Evolutionary conservation across 1,140 invertebrate genomes (phyloP).

Genomic region (Drosophila pseudoobscura): DNA sequence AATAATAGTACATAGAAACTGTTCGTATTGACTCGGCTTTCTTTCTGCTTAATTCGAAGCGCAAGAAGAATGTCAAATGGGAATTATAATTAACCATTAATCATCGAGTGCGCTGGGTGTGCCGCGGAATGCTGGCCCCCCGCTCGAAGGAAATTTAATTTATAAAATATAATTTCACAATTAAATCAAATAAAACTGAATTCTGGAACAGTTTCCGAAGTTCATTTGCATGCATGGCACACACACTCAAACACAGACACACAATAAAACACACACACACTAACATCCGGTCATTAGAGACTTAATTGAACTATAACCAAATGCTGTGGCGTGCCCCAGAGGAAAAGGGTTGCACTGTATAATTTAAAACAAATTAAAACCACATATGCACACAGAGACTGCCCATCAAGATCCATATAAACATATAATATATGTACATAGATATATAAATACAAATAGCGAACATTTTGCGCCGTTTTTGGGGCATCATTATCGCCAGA

Average conservation of each 20-base stretch:
- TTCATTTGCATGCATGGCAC: conserved; percentile 66
- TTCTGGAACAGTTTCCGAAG: conserved; percentile 15
- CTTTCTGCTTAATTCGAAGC: conserved; percentile 23
- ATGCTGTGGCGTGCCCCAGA: conserved; percentile 1
- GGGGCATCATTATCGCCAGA: conserved; percentile 30
- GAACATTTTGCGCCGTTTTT: conserved; percentile 49
- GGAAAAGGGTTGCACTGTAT: conserved; percentile 65
- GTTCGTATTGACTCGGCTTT: conserved; percentile 36
- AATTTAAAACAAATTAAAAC: conserved; percentile 79
- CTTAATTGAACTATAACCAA: conserved; percentile 78
- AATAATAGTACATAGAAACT: conserved; percentile 46
- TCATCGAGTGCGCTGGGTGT: conserved; percentile 17
- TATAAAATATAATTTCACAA: conserved; percentile 32
- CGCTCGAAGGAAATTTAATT: conserved; percentile 26
- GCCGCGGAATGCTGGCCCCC: conserved; percentile 11
- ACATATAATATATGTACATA: conserved; percentile 22
- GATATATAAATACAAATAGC: conserved; percentile 1
- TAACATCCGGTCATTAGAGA: conserved; percentile 67
- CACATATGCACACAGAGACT: conserved; percentile 32
- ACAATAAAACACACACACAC: conserved; percentile 1
- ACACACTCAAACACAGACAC: conserved; percentile 6
- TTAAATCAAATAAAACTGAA: conserved; percentile 23
- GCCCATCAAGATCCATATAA: conserved; percentile 30
- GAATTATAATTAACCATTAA: conserved; percentile 62
- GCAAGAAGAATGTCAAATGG: conserved; percentile 42